A percentile compares a stretch with the other conserved stretches of the same genome.
Evolutionary conservation across 2,888 invertebrate species (phyloP).

Genomic region (Plutella xylostella): DNA sequence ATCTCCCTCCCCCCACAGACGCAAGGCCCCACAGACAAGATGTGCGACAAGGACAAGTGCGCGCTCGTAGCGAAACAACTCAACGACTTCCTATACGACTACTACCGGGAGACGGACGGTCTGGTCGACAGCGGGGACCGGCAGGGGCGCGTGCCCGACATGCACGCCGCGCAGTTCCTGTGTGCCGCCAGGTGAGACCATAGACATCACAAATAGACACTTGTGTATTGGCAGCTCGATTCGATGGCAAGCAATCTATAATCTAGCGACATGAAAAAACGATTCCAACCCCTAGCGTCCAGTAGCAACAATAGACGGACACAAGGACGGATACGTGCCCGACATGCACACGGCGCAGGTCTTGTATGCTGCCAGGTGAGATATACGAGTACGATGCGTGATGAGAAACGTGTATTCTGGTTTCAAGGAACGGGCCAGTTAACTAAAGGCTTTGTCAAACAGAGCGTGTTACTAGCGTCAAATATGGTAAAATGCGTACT

Average conservation of each 20-base stretch:
- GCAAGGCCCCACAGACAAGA: slow-evolving; percentile 77
- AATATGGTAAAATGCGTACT: too few relatives aligned
- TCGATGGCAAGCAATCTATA: too few relatives aligned
- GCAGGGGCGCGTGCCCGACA: slow-evolving; percentile 63
- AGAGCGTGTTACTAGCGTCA: too few relatives aligned
- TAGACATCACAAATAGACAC: too few relatives aligned
- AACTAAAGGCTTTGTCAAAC: too few relatives aligned
- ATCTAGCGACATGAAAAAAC: too few relatives aligned
- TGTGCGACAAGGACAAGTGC: slow-evolving; percentile 83
- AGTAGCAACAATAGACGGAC: too few relatives aligned
- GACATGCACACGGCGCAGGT: slow-evolving; percentile 64
- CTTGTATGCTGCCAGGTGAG: slow-evolving; percentile 54
- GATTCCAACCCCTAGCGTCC: too few relatives aligned
- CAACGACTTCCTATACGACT: slow-evolving; percentile 86
- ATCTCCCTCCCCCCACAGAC: slow-evolving; percentile 17
- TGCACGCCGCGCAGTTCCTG: slow-evolving; percentile 61
- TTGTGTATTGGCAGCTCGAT: too few relatives aligned
- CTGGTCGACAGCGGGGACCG: slow-evolving; percentile 79
- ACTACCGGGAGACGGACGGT: slow-evolving; percentile 85
- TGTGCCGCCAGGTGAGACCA: slow-evolving; percentile 51
- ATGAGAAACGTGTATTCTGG: too few relatives aligned
- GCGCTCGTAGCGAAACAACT: slow-evolving; percentile 87
- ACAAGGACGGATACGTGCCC: slow-evolving; percentile 69
- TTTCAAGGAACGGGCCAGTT: too few relatives aligned
- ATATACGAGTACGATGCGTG: too few relatives aligned